Evolutionary conservation across 2,888 invertebrate genomes (phyloP).

Genomic region (Ditula angustiorana): DNA sequence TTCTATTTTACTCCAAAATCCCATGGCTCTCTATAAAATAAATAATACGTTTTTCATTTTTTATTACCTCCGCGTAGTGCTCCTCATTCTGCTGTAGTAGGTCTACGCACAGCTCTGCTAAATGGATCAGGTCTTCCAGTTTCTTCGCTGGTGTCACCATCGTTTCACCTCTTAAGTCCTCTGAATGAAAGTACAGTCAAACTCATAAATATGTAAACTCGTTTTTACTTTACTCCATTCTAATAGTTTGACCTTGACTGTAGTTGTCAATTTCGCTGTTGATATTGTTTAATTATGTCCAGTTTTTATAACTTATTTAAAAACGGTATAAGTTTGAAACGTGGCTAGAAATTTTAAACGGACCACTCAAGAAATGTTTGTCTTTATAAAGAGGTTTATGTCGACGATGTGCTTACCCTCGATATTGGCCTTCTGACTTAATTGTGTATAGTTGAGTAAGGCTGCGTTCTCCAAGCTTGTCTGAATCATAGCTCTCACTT

Average conservation of each 20-base stretch:
- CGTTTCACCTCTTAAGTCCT: conserved; percentile 93
- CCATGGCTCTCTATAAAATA: conserved; percentile 47
- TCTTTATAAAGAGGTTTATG: background rate
- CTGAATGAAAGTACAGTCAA: conserved; percentile 78
- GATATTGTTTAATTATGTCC: background rate
- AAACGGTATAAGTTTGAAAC: too few relatives aligned
- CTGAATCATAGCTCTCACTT: conserved; percentile 98
- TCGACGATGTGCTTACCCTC: conserved; percentile 89
- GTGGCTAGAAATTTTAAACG: too few relatives aligned
- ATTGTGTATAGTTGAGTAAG: conserved; percentile 97
- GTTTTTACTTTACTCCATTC: too few relatives aligned
- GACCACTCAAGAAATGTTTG: background rate
- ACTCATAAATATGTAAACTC: too few relatives aligned
- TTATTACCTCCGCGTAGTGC: conserved; percentile 98
- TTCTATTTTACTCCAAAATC: conserved; percentile 50
- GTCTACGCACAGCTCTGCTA: conserved; percentile 99
- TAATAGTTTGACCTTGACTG: too few relatives aligned
- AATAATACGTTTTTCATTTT: background rate
- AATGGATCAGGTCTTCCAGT: conserved; percentile 97
- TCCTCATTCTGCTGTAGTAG: conserved; percentile 99
- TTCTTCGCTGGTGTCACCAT: conserved; percentile 95
- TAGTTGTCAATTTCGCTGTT: too few relatives aligned
- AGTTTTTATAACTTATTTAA: background rate
- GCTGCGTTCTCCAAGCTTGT: conserved; percentile 99
- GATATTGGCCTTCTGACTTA: conserved; percentile 98